phyloP scores from a whole-genome alignment of 2,113 vertebrate species.

The Nothocercus nigrocapillus region DNA sequence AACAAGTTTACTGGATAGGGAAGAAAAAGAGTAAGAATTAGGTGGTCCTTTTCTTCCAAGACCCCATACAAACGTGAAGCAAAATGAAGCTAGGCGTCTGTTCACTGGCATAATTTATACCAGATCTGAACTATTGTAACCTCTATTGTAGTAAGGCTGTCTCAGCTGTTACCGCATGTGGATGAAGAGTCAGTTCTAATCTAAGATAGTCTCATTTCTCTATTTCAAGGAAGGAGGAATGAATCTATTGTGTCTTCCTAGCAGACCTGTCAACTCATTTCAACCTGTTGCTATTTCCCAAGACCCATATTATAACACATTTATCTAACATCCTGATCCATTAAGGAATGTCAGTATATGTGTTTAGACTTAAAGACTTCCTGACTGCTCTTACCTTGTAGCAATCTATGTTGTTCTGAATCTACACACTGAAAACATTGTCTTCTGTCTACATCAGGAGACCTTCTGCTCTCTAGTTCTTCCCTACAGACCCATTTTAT shows the following conservation, averaged over 20 bases:
- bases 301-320: neutral
- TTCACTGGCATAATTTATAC: neutral
- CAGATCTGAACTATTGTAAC: neutral
- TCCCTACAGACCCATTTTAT: neutral
- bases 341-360: neutral
- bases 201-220: neutral
- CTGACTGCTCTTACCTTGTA: neutral
- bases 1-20: neutral
- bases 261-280: neutral
- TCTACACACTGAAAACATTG: neutral
- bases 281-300: neutral
- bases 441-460: neutral
- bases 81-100: neutral
- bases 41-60: neutral
- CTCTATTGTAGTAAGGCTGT: neutral
- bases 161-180: neutral
- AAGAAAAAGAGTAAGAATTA: neutral
- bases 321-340: neutral
- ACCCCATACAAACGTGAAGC: neutral
- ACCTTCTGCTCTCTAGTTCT: neutral
- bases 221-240: neutral
- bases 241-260: neutral
- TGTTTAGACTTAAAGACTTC: neutral
- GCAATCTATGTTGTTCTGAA: neutral
- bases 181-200: neutral